These are phyloP conservation scores for Troilus luridus DNA, from an alignment of 2,888 invertebrate species.

Conservation along the genomic window DNA sequence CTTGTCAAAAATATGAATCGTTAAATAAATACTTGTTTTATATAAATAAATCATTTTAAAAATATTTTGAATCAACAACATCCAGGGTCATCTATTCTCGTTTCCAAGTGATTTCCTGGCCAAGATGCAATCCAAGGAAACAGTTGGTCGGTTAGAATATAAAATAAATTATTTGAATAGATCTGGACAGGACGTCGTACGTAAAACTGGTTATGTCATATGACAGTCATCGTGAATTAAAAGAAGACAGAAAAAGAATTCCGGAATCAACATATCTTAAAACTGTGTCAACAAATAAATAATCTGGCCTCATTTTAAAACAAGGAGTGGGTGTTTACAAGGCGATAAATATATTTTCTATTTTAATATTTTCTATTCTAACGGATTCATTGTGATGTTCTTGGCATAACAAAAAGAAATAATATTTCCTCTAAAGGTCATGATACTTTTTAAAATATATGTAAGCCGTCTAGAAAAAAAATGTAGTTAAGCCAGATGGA, in stretches of 20 bases:
- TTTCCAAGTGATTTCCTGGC: neutral
- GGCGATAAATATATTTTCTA: neutral
- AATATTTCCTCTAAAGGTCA: neutral
- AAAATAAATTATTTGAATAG: neutral
- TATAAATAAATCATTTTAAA: no score
- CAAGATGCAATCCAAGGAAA: neutral
- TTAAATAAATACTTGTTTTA: no score
- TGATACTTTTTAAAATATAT: neutral
- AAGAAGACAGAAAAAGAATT: neutral
- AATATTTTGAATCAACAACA: no score
- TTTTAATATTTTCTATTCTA: neutral
- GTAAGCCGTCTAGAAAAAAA: neutral
- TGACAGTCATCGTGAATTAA: neutral
- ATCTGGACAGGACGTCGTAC: neutral
- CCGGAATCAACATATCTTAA: neutral
- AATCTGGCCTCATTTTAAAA: neutral
- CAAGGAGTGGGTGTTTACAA: slow-evolving; percentile 27
- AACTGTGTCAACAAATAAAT: neutral
- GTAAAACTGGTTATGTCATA: neutral
- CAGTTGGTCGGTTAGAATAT: neutral
- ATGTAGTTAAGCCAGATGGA: neutral
- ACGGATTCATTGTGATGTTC: neutral
- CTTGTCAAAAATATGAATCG: no score
- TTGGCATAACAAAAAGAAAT: neutral
- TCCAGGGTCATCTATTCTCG: neutral